Base-by-base conservation (phyloP, 2,113 vertebrate genomes). In the Gallinago paraguaiae region DNA sequence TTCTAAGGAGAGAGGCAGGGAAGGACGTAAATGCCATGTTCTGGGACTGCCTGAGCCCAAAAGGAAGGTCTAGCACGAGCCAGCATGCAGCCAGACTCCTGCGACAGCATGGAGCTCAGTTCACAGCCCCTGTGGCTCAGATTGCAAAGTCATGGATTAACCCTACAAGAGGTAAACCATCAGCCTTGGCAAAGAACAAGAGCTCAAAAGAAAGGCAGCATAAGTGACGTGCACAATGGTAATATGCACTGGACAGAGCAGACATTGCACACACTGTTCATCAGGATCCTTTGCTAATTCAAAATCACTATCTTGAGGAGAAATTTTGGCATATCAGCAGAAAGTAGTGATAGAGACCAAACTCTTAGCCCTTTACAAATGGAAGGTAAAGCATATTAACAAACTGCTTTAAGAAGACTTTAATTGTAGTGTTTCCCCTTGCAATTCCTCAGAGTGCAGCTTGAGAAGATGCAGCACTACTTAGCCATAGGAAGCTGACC, bases 1-100 rank as follows among this genome's bases (percentile, higher is more conserved):
- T 97, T 97, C 97, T 97, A 70, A 84, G 23, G 3, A 94, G 27
- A 71, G 10, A 86, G 45, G 33, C 24, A 86, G 37, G 72, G 28
- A 31, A 69, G 39, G 27, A 82, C 17, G 22, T 16, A 61, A 82
- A 65, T 20, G 3, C 6, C 15, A 12, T 10, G 17, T 39, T 53
- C 30, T 68, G 35, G 13, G n/a, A 53, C 51, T 69, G 39, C 4
- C 8, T 30, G 31, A 74, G 7, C 17, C 63, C 63, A 41, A n/a
- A 78, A 39, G 20, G 14, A 69, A 71, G 10, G 37, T 33, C 11
- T 22, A 51, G 18, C 5, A 39, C 30, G 67, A 86, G 39, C 15
- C 48, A 68, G 17, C 33, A 15, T 1, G 27, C 25, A 80, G 35
- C 60, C 18, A 69, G 50, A 17, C 10, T 60, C 28, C 50, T 50